Evolutionary conservation across 2,113 vertebrate genomes (phyloP).

Genomic region (Heloderma charlesbogerti): DNA sequence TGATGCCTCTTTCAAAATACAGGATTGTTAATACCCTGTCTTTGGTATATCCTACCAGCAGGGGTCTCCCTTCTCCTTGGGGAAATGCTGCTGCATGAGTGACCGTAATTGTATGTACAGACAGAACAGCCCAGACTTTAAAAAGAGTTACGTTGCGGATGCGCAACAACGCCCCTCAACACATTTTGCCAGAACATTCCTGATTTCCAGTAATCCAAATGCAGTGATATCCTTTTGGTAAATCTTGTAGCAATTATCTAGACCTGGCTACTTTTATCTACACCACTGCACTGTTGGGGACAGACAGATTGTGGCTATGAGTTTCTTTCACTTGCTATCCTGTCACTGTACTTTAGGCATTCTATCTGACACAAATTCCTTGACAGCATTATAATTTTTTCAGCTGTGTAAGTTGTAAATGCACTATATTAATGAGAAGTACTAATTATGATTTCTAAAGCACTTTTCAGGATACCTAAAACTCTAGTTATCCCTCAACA

Average conservation of each 20-base stretch:
- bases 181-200: not conserved
- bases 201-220: not conserved
- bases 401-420: not conserved
- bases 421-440: not conserved
- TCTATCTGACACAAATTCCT: not conserved
- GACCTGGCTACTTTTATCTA: not conserved
- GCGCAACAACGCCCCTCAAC: not conserved
- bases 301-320: not conserved
- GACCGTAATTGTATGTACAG: not conserved
- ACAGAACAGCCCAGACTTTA: not conserved
- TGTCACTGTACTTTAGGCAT: not conserved
- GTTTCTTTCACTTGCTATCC: not conserved
- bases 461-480: not conserved
- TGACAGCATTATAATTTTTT: not conserved
- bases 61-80: slow-evolving; percentile 47
- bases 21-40: too few species aligned
- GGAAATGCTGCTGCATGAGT: not conserved
- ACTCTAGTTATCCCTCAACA: not conserved
- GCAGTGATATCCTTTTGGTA: not conserved
- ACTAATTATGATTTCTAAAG: not conserved
- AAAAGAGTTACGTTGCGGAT: not conserved
- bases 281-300: not conserved
- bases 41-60: not conserved
- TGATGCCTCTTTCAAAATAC: not conserved
- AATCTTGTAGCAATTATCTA: not conserved